Evolutionary conservation across 2,797 vertebrate species (phyloP), one percentile per base, ranked within the genome.

Genomic region (Oreonectes daqikongensis): DNA sequence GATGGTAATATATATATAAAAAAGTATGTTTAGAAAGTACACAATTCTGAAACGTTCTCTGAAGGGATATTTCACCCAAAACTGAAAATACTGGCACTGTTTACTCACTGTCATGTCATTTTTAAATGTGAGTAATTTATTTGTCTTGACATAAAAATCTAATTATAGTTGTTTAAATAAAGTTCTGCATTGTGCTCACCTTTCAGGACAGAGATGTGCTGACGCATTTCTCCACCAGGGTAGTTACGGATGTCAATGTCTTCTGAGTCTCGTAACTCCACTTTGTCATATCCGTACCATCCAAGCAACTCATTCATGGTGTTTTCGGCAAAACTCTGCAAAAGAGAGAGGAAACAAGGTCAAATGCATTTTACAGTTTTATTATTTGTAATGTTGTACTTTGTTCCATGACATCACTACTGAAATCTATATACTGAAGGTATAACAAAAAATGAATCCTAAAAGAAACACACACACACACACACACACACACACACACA

Each of bases 221-320:
- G 97, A 67, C 95, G 94, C 86, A 93, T 94, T 90, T 99, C 97
- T 88, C 94, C 96, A 12, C 95, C 95, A 40, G 93, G 90, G 84
- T 94, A 95, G 87, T 94, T 95, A 85, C 92, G 94, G 67, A 98
- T 96, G 86, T 99, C 97, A 88, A 98, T 94, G 91, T 95, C 95
- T 89, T 99, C 97, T n/a, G 95, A 96, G 86, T 99, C 98, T 91
- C 97, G 95, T 86, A 99, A 77, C 92, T 99, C 97, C 92, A 99
- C 97, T 90, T 99, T 99, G 93, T 99, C 98, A 74, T 99, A 99
- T 83, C 98, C 98, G 81, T 99, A 99, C 98, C 98, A 99, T 82
- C 98, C 98, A 88, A 99, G 94, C 81, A 99, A 94, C 90, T 99
- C 98, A 83, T 99, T 99, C 98, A 99, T 99, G 83, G 98, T 99